phyloP scores from a whole-genome alignment of 2,113 vertebrate species.

The Echinops telfairi region DNA sequence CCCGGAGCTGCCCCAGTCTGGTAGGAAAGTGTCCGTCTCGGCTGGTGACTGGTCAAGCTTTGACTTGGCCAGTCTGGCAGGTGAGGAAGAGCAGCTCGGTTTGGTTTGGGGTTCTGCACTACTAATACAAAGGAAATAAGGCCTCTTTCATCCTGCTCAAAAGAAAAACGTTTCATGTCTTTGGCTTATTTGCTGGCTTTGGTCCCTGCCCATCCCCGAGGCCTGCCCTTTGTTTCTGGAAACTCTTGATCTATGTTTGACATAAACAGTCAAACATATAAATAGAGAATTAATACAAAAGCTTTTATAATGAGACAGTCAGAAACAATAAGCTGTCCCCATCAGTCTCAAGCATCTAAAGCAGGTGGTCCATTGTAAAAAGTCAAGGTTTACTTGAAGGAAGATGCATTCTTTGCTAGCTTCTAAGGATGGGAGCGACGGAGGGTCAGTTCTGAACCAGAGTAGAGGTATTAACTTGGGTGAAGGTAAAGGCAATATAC shows the following conservation, averaged over 20 bases:
- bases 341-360: neutral
- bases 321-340: neutral
- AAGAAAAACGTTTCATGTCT: neutral
- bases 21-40: neutral
- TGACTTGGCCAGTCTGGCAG: neutral
- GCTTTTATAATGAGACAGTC: neutral
- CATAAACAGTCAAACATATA: too few species aligned
- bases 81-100: neutral
- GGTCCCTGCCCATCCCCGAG: neutral
- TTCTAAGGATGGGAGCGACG: too few species aligned
- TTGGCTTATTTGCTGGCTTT: neutral
- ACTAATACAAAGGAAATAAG: constrained; percentile 48
- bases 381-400: too few species aligned
- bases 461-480: too few species aligned
- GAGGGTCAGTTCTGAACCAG: too few species aligned
- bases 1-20: neutral
- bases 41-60: neutral
- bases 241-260: neutral
- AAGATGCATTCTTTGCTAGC: too few species aligned
- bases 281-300: neutral
- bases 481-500: too few species aligned
- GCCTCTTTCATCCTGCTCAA: neutral
- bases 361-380: neutral
- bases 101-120: neutral
- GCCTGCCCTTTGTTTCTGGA: neutral